Evolutionary conservation across 2,113 vertebrate genomes (phyloP).

Genomic region (Budorcas taxicolor): DNA sequence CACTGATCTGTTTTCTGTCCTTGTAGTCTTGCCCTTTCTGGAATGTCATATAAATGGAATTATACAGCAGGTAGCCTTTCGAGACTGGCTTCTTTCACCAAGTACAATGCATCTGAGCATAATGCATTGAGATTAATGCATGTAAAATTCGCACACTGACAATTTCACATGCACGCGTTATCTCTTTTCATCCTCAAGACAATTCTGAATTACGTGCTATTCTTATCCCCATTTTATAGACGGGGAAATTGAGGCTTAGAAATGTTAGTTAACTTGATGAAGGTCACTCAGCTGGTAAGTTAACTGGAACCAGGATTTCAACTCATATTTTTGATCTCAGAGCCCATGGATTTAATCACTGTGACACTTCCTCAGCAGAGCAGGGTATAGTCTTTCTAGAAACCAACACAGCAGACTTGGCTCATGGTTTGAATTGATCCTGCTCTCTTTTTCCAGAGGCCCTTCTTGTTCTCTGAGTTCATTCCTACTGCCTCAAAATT

Average conservation of each 20-base stretch:
- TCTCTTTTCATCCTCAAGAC: neutral
- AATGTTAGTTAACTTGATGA: neutral
- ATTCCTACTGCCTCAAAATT: neutral
- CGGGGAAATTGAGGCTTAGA: neutral
- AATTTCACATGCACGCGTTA: accelerated
- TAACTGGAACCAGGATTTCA: neutral
- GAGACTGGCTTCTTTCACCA: neutral
- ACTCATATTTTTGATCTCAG: neutral
- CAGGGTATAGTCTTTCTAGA: neutral
- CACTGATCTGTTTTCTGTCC: neutral
- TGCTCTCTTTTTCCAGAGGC: neutral
- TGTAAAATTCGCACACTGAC: neutral
- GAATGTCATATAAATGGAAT: neutral
- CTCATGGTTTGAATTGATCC: neutral
- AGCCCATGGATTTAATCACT: neutral
- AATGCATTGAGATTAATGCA: neutral
- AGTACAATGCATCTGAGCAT: neutral
- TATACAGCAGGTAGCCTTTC: neutral
- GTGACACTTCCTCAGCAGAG: too few relatives aligned
- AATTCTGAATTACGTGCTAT: neutral
- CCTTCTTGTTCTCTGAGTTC: neutral
- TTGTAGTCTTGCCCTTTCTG: neutral
- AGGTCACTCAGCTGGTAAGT: neutral
- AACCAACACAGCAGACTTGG: neutral
- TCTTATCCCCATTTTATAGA: neutral